Percentiles rank a stretch among this genome's conserved stretches.
Conservation (phyloP, 2,888 invertebrate genomes). For the Megaustenia siamemsis region DNA sequence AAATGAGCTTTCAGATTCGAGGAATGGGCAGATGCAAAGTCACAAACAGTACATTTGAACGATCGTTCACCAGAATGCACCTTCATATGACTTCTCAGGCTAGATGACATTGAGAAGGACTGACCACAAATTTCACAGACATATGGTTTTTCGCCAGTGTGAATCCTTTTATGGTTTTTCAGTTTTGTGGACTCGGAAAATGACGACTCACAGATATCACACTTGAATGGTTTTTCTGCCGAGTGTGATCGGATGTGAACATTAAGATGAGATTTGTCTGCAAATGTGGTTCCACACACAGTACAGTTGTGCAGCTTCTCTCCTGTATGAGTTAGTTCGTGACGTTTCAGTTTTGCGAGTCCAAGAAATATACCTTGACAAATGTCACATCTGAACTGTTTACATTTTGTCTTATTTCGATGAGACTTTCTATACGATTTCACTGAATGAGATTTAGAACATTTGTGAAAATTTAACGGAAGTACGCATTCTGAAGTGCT, state of each 20-base stretch:
- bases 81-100: conserved; percentile 50
- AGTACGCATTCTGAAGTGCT: not conserved
- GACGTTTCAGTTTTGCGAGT: conserved; percentile 36
- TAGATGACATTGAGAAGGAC: conserved; percentile 28
- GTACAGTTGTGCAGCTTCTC: conserved; percentile 36
- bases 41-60: conserved; percentile 51
- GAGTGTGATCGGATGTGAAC: conserved; percentile 47
- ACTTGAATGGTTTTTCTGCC: conserved; percentile 53
- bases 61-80: conserved; percentile 48
- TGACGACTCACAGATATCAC: conserved; percentile 40
- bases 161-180: conserved; percentile 28
- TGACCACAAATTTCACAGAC: conserved; percentile 38
- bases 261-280: conserved; percentile 42
- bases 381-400: conserved; percentile 40
- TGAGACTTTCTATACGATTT: conserved; percentile 31
- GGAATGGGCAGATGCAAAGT: conserved; percentile 37
- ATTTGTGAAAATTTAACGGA: conserved; percentile 39
- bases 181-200: conserved; percentile 52
- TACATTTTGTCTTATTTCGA: conserved; percentile 29
- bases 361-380: conserved; percentile 26
- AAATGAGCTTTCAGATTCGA: conserved; percentile 50
- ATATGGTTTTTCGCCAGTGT: conserved; percentile 47
- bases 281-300: conserved; percentile 43
- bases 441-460: conserved; percentile 20
- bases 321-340: conserved; percentile 41